Evolutionary conservation across 2,113 vertebrate genomes (phyloP), one percentile per base, ranked within the genome.

Genomic region (Hemiprocne comata): DNA sequence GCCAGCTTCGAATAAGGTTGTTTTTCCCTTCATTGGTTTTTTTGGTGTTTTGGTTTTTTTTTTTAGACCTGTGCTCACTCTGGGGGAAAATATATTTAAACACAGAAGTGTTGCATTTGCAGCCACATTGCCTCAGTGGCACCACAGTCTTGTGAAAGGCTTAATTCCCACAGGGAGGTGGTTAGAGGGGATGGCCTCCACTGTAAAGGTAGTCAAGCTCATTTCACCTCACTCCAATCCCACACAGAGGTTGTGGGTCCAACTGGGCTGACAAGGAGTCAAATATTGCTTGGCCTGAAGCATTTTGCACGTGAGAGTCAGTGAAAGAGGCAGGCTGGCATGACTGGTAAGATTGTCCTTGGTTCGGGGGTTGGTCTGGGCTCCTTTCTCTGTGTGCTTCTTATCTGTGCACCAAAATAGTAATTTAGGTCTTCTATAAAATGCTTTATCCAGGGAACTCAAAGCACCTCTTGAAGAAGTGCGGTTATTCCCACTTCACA

Each of bases 81-180:
- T 73, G 71, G 69, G 46, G 62, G 60, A 87, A 95, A 91, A 93
- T 70, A 64, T 34, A 62, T 80, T 95, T 95, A 95, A 93, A 62
- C 51, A 61, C n/a, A 38, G 71, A 85, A 95, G 42, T 57, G 76
- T 89, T 57, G 83, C 0, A 0, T 44, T 92, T 20, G 29, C 88
- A 88, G 61, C 46, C 2, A 0, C 0, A 0, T 62, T 67, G 80
- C 70, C 65, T 61, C 62, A 69, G 70, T 0, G 6, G 66, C 1
- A 0, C 42, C 24, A 64, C 2, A 1, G 66, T 74, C 72, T 78
- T 3, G 4, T 7, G 50, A 70, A 83, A 80, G 78, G 46, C 26
- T 90, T 36, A 1, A 1, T 64, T 66, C 85, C 91, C 71, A 28
- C 40, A 24, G n/a, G 85, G 64, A 70, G 48, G 10, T 1, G 21